Conservation (phyloP, 2,888 invertebrate genomes). For the Rhingia campestris region DNA sequence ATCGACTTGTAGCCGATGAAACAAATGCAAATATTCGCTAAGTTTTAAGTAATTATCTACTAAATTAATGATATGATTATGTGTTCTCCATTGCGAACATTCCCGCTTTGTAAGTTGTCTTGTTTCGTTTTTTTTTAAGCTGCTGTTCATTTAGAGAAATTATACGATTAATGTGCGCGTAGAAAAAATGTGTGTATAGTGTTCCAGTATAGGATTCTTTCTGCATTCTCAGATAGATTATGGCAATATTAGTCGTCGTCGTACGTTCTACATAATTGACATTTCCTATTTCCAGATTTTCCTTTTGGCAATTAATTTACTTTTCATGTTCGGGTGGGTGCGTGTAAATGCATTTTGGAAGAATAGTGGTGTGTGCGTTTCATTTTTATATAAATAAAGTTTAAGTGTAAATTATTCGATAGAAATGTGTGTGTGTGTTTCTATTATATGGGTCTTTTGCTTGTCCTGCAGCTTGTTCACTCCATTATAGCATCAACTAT, state of each 20-base stretch:
- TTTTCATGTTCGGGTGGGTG: constrained; percentile 28
- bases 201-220: constrained; percentile 5
- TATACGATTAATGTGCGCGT: not conserved
- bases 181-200: constrained; percentile 11
- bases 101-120: not conserved
- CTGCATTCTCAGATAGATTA: constrained; percentile 37
- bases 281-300: constrained; percentile 25
- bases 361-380: constrained; percentile 22
- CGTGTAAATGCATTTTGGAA: constrained; percentile 7
- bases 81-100: constrained; percentile 12
- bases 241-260: constrained; percentile 49
- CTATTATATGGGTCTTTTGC: not conserved
- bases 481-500: constrained; percentile 21
- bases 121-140: constrained; percentile 20
- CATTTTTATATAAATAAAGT: constrained; percentile 46
- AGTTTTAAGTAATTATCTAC: constrained; percentile 59
- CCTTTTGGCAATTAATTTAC: constrained; percentile 55
- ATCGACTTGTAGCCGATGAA: constrained; percentile 61
- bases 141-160: constrained; percentile 31
- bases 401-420: constrained; percentile 69
- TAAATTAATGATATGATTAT: constrained; percentile 66
- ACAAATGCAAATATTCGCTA: constrained; percentile 56
- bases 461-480: constrained; percentile 30
- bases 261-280: constrained; percentile 49
- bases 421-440: constrained; percentile 49